Evolutionary conservation across 2,797 vertebrate species (phyloP).

Genomic region (Benthosema pterotum): DNA sequence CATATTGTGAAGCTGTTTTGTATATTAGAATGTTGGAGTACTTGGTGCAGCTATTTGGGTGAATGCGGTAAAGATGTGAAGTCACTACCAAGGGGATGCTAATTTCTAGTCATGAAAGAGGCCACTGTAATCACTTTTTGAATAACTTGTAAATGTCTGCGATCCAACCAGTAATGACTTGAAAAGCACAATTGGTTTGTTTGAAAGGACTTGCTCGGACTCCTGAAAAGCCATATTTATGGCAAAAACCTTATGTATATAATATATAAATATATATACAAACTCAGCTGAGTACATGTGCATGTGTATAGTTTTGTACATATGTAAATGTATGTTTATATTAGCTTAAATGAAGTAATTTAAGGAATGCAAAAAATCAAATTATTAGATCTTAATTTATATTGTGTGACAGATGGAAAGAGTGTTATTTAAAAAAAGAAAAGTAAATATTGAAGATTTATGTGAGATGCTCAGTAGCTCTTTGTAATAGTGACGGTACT

Average conservation of each 20-base stretch:
- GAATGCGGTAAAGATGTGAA: constrained; percentile 42
- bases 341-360: constrained; percentile 81
- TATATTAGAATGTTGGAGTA: constrained; percentile 43
- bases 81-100: constrained; percentile 53
- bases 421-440: constrained; percentile 79
- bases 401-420: constrained; percentile 73
- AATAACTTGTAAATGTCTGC: constrained; percentile 43
- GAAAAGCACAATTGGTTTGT: constrained; percentile 74
- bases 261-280: constrained; percentile 64
- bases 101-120: constrained; percentile 32
- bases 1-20: constrained; percentile 78
- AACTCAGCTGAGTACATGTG: constrained; percentile 72
- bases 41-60: constrained; percentile 57
- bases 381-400: constrained; percentile 84
- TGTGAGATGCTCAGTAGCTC: constrained; percentile 72
- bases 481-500: constrained; percentile 76
- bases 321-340: constrained; percentile 84
- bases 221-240: constrained; percentile 56
- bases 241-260: constrained; percentile 41
- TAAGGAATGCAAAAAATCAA: constrained; percentile 82
- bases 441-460: constrained; percentile 74
- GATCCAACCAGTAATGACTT: constrained; percentile 60
- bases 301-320: constrained; percentile 83
- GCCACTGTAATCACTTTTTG: constrained; percentile 53
- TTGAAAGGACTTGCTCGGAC: constrained; percentile 24